Evolutionary conservation across 2,113 vertebrate genomes (phyloP), one percentile per base, ranked within the genome.

Genomic region (Equus quagga): DNA sequence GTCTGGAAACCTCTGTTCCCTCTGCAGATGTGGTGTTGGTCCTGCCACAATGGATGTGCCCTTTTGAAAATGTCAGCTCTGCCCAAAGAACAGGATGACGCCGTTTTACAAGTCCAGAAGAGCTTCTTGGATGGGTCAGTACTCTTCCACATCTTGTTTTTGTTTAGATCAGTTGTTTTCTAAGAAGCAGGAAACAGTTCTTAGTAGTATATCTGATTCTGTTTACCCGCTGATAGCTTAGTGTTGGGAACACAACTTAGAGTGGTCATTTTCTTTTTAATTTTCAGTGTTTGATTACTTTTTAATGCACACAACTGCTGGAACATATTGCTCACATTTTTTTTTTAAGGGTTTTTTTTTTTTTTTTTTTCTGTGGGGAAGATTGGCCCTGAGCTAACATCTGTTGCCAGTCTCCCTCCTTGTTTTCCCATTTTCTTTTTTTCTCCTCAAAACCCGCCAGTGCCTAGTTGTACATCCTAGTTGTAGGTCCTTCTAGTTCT

Each of bases 21-120:
- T 82, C 95, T 98, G 87, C 97, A 99, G 99, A 98, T 99, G 89
- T 99, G 99, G 99, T 99, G 99, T 97, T 99, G 99, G 99, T 99
- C 99, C 97, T 99, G 99, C 97, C 99, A 99, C 96, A 99, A 98
- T 0, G 99, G 99, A 93, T 99, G 99, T 98, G 99, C 99, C 84
- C 98, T 99, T 95, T 98, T 99, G 97, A 99, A 99, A 98, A 99
- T 99, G 97, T 98, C 99, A 56, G 93, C 99, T 46, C 98, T 99
- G 76, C 99, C 99, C 91, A 98, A 98, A 98, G 98, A 99, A 92
- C 99, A 99, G 91, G 99, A 99, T 96, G 99, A 99, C 60, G 91
- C 78, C n/a, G 12, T 95, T 92, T 95, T 98, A 76, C 99, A 99
- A 92, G 97, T 89, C 78, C 99, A 99, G n/a, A 99, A 98, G 98